These are phyloP conservation scores for Ypsolopha scabrella DNA, from an alignment of 2,888 invertebrate genomes.

Conservation along the genomic window DNA sequence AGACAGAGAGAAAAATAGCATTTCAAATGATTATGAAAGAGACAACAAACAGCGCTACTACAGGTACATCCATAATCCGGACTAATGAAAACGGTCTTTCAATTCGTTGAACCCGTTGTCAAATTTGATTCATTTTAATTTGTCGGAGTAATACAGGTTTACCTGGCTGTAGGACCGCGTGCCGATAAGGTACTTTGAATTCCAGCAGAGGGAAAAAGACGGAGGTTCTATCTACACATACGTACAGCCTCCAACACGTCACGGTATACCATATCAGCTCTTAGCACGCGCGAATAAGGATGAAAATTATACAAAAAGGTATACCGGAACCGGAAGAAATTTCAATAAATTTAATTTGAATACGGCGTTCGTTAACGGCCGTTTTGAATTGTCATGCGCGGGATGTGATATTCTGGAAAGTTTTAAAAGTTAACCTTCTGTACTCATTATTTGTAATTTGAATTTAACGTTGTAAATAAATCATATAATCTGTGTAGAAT, in stretches of 20 bases:
- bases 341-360: slow-evolving; percentile 53
- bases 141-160: slow-evolving; percentile 52
- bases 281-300: no score
- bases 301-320: no score
- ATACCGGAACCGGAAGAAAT: slow-evolving; percentile 25
- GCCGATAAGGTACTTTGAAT: slow-evolving; percentile 65
- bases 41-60: slow-evolving; percentile 38
- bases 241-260: slow-evolving; percentile 12
- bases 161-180: slow-evolving; percentile 49
- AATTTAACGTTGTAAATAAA: no score
- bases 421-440: no score
- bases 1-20: slow-evolving; percentile 21
- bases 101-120: slow-evolving; percentile 31
- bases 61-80: slow-evolving; percentile 44
- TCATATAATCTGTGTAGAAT: no score
- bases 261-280: no score
- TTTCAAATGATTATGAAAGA: slow-evolving; percentile 17
- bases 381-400: no score
- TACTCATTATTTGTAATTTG: no score
- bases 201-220: slow-evolving; percentile 63
- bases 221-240: slow-evolving; percentile 37
- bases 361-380: slow-evolving; percentile 43
- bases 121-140: slow-evolving; percentile 27
- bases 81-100: slow-evolving; percentile 42
- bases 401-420: no score